Base-by-base conservation (phyloP, 2,113 vertebrate genomes). In the Cyprinus carpio region DNA sequence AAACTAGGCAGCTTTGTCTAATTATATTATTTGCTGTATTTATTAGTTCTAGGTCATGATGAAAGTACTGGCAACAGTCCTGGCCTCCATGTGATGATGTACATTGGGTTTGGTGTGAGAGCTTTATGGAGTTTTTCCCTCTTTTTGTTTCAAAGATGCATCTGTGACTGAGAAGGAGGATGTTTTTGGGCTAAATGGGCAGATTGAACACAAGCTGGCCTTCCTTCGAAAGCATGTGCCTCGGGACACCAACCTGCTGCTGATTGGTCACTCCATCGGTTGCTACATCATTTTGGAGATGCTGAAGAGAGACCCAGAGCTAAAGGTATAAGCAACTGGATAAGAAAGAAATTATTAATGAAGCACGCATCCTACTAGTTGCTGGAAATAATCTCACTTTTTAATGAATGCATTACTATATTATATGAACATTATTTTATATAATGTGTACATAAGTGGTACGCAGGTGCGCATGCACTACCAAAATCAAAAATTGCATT, bases 221-320 rank as follows among this genome's bases (percentile, higher is more conserved):
- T 99, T 99, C 90, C 91, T 99, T 76, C 94, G 86, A 89, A 91
- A 94, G 82, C 94, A 95, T 0, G 95, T 99, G 23, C 96, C 97
- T 18, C 94, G 91, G 82, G 93, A 95, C 34, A 94, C 94, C 83
- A 95, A 94, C 46, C 92, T 99, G 84, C 92, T 99, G 27, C 87
- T 99, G 84, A 92, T 98, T 58, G 96, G 97, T 83, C 97, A 99
- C 92, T 99, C 98, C 18, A 95, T 99, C 18, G 98, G 98, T 81
- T 96, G 96, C 91, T 97, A 99, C 89, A 92, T 99, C 58, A 93
- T 95, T 75, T 93, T 99, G 87, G 94, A 98, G 86, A 95, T 99
- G 92, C 94, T 99, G 96, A 97, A 95, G 87, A 92, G 91, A 77
- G 92, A 95, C 6, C 96, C 96, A 23, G 93, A 96, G 65, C 94